A percentile compares a stretch with the other conserved stretches of the same genome.
phyloP scores from a whole-genome alignment of 2,797 vertebrate species.

The Otolemur crassicaudatus region DNA sequence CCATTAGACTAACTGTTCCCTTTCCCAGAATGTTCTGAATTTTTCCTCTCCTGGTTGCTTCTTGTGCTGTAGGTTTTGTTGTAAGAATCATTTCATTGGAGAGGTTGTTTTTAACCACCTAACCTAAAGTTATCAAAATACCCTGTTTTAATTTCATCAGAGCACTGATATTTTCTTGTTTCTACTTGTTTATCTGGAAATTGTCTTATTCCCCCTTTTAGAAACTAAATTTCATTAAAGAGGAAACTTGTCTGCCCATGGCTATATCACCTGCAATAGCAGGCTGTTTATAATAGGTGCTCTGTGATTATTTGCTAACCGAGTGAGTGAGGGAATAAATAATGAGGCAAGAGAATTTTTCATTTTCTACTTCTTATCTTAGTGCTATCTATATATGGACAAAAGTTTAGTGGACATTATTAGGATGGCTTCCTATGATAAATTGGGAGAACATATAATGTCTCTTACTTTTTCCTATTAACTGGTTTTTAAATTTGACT shows the following conservation, averaged over 20 bases:
- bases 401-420: background rate
- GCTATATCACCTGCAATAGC: background rate
- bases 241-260: background rate
- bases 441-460: background rate
- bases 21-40: background rate
- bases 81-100: background rate
- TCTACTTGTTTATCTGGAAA: background rate
- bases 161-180: background rate
- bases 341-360: background rate
- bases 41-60: background rate
- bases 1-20: background rate
- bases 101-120: background rate
- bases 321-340: background rate
- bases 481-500: slow-evolving; percentile 19
- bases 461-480: background rate
- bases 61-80: background rate
- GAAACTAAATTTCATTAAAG: background rate
- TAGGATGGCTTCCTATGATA: background rate
- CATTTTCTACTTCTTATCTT: background rate
- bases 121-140: background rate
- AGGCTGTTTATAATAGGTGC: background rate
- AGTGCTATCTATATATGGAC: background rate
- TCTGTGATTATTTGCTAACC: background rate
- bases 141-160: background rate
- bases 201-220: background rate